Conservation (phyloP, 1,140 invertebrate genomes). For the Drosophila nannoptera region DNA sequence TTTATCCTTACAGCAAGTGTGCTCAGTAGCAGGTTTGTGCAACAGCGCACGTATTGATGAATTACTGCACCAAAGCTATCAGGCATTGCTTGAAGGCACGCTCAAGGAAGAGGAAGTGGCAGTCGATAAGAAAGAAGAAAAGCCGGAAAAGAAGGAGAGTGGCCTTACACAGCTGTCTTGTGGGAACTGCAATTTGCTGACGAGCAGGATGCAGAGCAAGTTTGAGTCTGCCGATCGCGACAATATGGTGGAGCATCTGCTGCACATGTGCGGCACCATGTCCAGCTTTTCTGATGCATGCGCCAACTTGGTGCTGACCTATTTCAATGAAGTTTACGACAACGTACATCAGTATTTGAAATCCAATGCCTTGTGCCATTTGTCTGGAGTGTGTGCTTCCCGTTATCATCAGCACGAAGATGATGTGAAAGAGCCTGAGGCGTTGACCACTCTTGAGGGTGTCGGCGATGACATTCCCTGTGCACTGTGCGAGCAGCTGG, state of each 20-base stretch:
- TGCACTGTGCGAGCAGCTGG: constrained; percentile 90
- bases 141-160: constrained; percentile 28
- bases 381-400: constrained; percentile 85
- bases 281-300: constrained; percentile 89
- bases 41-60: constrained; percentile 87
- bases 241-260: constrained; percentile 81
- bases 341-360: constrained; percentile 83
- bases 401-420: constrained; percentile 84
- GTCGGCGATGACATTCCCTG: constrained; percentile 86
- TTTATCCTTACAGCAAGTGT: constrained; percentile 81
- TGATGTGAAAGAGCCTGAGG: constrained; percentile 70
- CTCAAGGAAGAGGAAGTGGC: constrained; percentile 50
- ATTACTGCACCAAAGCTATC: constrained; percentile 79
- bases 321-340: constrained; percentile 85
- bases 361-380: constrained; percentile 84
- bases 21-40: constrained; percentile 92
- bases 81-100: constrained; percentile 52
- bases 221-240: constrained; percentile 81
- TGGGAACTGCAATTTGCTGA: constrained; percentile 81
- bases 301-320: constrained; percentile 84
- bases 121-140: constrained; percentile 15
- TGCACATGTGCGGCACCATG: constrained; percentile 83
- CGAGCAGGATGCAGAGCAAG: constrained; percentile 80
- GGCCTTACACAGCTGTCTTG: constrained; percentile 72
- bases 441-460: constrained; percentile 80